Evolutionary conservation across 2,113 vertebrate genomes (phyloP).

Genomic region (Ibidorhyncha struthersii): DNA sequence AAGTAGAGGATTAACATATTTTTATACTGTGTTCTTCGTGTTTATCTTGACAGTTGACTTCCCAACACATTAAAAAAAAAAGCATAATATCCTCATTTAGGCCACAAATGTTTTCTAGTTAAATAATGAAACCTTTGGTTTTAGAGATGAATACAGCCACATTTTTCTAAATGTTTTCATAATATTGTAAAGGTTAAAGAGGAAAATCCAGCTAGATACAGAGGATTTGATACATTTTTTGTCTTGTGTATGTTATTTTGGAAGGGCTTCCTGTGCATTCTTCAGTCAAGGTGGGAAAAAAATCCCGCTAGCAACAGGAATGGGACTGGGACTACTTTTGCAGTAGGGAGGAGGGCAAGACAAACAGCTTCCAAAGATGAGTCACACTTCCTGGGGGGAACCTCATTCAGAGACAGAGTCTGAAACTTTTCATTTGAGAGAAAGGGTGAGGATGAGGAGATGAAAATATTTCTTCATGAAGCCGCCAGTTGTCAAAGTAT

Average conservation of each 20-base stretch:
- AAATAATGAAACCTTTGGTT: neutral
- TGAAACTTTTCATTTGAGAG: neutral
- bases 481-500: neutral
- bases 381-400: neutral
- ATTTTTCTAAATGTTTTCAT: neutral
- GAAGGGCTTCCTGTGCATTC: neutral
- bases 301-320: neutral
- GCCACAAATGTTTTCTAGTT: neutral
- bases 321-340: neutral
- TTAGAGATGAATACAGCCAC: neutral
- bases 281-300: neutral
- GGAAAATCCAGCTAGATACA: neutral
- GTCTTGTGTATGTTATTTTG: neutral
- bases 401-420: neutral
- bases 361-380: neutral
- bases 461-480: neutral
- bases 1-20: constrained; percentile 74
- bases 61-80: neutral
- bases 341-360: neutral
- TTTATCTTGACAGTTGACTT: constrained; percentile 64
- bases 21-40: constrained; percentile 61
- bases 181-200: neutral
- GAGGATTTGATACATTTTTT: neutral
- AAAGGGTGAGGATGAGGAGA: fast-evolving
- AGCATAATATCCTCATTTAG: neutral